Conservation (phyloP, 2,797 vertebrate genomes). For the Phaenicophaeus curvirostris region DNA sequence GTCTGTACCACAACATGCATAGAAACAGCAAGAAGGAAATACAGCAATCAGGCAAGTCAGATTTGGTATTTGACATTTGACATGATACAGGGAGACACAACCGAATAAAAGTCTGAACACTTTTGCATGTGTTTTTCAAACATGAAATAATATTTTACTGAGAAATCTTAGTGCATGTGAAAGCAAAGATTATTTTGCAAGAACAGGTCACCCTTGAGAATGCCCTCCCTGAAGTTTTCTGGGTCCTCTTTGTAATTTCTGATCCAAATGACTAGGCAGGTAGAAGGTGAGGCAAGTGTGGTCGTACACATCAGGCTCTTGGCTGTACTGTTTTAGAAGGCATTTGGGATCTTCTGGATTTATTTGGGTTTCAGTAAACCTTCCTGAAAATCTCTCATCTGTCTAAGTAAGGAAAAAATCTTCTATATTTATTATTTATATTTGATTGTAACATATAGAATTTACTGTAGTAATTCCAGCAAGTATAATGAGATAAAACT, state of each 20-base stretch:
- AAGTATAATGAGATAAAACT: background rate
- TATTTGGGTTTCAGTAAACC: background rate
- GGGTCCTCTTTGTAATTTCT: background rate
- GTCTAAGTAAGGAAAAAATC: background rate
- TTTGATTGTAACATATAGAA: background rate
- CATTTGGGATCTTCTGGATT: background rate
- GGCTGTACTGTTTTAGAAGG: background rate
- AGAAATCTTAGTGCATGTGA: background rate
- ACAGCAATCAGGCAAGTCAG: background rate
- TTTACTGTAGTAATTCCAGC: background rate
- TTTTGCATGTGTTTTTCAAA: background rate
- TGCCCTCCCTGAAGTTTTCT: background rate
- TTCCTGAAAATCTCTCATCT: background rate
- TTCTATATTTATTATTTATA: background rate
- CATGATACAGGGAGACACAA: background rate
- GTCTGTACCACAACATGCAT: background rate
- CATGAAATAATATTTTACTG: background rate
- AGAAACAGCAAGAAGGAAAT: background rate
- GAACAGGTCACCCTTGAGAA: background rate
- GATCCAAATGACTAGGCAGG: background rate
- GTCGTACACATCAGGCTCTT: background rate
- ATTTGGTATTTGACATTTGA: background rate
- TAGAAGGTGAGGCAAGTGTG: background rate
- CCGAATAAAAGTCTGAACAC: background rate
- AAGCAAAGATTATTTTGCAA: background rate